These are phyloP conservation scores for Nemoura dubitans DNA, from an alignment of 2,888 invertebrate species.

Conservation along the genomic window DNA sequence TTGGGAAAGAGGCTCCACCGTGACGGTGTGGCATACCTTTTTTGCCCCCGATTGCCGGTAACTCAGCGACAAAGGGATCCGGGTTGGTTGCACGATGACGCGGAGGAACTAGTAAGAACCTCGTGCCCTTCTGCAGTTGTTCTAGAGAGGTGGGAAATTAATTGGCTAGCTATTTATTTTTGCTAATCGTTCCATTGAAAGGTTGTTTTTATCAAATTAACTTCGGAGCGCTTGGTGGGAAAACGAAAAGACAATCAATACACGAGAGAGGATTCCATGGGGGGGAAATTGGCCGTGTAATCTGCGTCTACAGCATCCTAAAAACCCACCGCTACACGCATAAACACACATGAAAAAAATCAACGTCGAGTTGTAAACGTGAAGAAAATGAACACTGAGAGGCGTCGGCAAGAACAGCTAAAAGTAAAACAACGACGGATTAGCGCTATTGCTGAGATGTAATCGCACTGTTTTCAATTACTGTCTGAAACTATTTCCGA, in stretches of 20 bases:
- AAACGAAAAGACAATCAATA: neutral
- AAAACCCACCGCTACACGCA: neutral
- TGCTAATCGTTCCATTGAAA: constrained; percentile 7
- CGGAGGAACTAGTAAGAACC: neutral
- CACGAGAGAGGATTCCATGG: neutral
- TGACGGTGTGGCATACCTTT: neutral
- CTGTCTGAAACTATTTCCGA: neutral
- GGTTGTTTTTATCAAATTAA: neutral
- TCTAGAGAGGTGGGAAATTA: neutral
- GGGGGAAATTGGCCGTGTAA: neutral
- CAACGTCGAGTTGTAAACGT: neutral
- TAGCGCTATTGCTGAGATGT: neutral
- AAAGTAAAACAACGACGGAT: neutral
- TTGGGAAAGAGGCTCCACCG: neutral
- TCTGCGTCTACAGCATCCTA: neutral
- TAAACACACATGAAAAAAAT: neutral
- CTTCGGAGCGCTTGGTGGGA: neutral
- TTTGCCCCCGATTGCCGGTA: neutral
- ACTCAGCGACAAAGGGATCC: neutral
- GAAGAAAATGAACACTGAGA: neutral
- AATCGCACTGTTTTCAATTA: neutral
- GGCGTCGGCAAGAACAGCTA: neutral
- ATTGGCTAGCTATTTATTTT: neutral
- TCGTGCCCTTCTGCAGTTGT: neutral
- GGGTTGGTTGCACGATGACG: neutral